Evolutionary conservation across 2,888 invertebrate genomes (phyloP), one percentile per base, ranked within the genome.

Genomic region (Crossocerus cetratus): DNA sequence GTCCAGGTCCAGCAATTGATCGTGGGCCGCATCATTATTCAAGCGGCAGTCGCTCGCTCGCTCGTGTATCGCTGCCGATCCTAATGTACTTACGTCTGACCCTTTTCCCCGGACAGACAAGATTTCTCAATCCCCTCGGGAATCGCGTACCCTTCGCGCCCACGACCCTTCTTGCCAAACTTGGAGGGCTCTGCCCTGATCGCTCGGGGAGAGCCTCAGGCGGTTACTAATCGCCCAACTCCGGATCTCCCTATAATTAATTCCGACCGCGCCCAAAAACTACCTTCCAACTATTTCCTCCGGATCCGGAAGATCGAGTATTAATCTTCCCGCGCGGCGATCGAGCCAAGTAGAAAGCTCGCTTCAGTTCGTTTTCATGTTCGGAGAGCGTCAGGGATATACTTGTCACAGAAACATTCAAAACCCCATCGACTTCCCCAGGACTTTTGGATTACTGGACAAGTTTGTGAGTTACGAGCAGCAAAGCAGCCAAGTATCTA

Each of bases 401-500:
- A 13, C 14, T 16, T 16, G 49, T 4, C 49, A 49, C 16, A 58
- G 67, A 60, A 72, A 67, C 59, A 74, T 67, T 66, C 55, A 8
- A 44, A 20, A 60, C 57, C 44, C 54, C 42, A 53, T 69, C 62
- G 76, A 80, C 74, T 69, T 71, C 80, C 62, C 54, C 16, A 55
- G 66, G 66, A 77, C 72, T 80, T 80, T 80, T 80, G 69, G 72
- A 69, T 65, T 66, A 67, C 59, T 56, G 59, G 77, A 68, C 70
- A 74, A 80, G 74, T 80, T 80, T 55, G 64, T 68, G 72, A 80
- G 77, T 80, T 80, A 80, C 77, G 68, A 57, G 53, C 69, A 77
- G 72, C 75, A 70, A 75, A 80, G 77, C 77, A 65, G 58, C 32
- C 66, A 73, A 77, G 69, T 72, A 80, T 67, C 57, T 61, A 69